A percentile compares a stretch with the other conserved stretches of the same genome.
phyloP scores from a whole-genome alignment of 2,113 vertebrate genomes.

The Oreochromis aureus region DNA sequence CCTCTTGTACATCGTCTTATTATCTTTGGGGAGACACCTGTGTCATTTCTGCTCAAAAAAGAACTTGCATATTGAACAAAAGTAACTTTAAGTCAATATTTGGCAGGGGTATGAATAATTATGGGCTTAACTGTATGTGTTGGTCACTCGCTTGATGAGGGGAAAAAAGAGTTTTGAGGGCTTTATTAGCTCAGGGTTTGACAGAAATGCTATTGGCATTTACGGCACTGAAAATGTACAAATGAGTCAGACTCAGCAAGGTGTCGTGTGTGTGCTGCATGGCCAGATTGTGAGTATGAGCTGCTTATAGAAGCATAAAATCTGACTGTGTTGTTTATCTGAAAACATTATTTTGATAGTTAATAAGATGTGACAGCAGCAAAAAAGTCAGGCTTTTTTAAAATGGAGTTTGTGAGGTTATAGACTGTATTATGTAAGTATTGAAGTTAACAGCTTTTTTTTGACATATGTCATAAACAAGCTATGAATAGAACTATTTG shows the following conservation, averaged over 20 bases:
- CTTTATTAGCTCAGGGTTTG: not conserved
- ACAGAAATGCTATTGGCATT: not conserved
- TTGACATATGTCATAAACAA: not conserved
- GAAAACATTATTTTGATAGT: not conserved
- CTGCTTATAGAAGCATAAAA: not conserved
- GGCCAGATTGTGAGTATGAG: not conserved
- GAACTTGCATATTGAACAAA: too few species aligned
- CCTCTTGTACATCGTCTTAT: too few species aligned
- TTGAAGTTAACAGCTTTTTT: not conserved
- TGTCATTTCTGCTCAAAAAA: too few species aligned
- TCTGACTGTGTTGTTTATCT: not conserved
- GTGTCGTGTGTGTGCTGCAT: not conserved
- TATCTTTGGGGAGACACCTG: too few species aligned
- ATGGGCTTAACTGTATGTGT: too few species aligned
- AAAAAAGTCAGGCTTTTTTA: not conserved
- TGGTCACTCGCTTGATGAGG: not conserved
- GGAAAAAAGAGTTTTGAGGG: rapidly evolving
- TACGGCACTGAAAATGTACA: not conserved
- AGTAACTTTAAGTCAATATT: too few species aligned
- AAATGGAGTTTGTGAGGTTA: not conserved
- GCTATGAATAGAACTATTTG: not conserved
- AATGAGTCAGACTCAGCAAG: not conserved
- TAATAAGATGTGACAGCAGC: not conserved
- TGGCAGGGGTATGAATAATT: too few species aligned
- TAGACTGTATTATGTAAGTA: not conserved